Evolutionary conservation across 1,140 invertebrate genomes (phyloP), one percentile per base, ranked within the genome.

Genomic region (Zophobas morio): DNA sequence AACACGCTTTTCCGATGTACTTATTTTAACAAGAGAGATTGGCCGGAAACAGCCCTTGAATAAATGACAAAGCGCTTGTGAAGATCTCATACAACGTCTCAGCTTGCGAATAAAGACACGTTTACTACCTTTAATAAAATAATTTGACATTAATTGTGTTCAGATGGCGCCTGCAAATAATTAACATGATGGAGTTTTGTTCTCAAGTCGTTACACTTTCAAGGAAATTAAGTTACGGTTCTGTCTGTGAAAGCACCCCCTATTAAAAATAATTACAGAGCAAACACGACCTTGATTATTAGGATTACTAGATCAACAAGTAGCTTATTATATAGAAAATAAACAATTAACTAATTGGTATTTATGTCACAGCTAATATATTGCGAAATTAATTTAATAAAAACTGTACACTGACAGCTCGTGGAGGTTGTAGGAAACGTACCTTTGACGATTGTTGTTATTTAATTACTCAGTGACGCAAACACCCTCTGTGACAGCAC

Each of bases 321-420:
- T 66, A 8, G 8, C 37, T 40, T 66, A 57, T 71, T 32, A 71
- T 71, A 73, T 73, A 39, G 47, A 54, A 73, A 73, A 73, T 73
- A 73, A 73, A 73, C 51, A 73, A 73, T 73, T 73, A 73, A 73
- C 71, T 73, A 73, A 73, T 73, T 73, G 71, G 54, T 40, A n/a
- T 6, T 66, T 36, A 42, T 42, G 39, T 66, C 60, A 32, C n/a
- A 39, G 6, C 39, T 66, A 51, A 51, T 63, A 63, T 37, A 40
- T 63, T 63, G 36, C 3, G 35, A 20, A 63, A 63, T 63, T 63
- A 47, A 63, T 63, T 2, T 46, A 46, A 63, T 40, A 66, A 66
- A 66, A 66, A 47, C 1, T 33, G 42, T n/a, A 2, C 60, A 51
- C 49, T 20, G 2, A 20, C 6, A 20, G 49, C 6, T 2, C 6